Percentiles rank a stretch among this genome's conserved stretches.
Evolutionary conservation across 2,888 invertebrate genomes (phyloP).

Genomic region (Lepidocyrtinus sp.): DNA sequence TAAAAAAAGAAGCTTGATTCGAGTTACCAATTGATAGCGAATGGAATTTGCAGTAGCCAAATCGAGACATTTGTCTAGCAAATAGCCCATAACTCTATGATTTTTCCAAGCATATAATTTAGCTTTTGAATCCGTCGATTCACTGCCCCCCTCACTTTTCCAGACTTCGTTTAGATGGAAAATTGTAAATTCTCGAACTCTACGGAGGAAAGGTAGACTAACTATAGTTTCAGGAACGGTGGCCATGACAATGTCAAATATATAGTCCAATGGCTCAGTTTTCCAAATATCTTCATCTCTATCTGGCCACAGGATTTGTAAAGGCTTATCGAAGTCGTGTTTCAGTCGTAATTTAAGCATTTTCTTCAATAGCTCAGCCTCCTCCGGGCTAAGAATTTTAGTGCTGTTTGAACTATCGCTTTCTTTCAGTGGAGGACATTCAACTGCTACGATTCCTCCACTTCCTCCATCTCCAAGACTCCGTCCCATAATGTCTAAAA

Average conservation of each 20-base stretch:
- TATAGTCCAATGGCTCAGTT: slow-evolving; percentile 29
- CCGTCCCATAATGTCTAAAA: slow-evolving; percentile 24
- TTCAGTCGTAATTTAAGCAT: slow-evolving; percentile 29
- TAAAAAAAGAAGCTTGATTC: too few relatives aligned
- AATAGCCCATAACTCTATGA: slow-evolving; percentile 21
- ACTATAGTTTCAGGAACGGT: slow-evolving; percentile 26
- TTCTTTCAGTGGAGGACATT: slow-evolving; percentile 36
- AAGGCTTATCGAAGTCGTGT: slow-evolving; percentile 32
- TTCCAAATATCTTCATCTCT: slow-evolving; percentile 41
- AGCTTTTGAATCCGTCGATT: not conserved
- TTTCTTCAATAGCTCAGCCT: slow-evolving; percentile 17
- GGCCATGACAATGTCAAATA: slow-evolving; percentile 32
- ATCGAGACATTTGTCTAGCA: slow-evolving; percentile 27
- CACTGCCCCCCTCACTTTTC: not conserved
- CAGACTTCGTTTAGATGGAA: slow-evolving; percentile 42
- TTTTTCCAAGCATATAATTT: slow-evolving; percentile 20
- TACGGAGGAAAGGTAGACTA: not conserved
- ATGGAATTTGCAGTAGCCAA: not conserved
- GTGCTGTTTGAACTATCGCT: slow-evolving; percentile 5
- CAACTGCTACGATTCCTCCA: not conserved
- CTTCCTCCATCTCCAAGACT: not conserved
- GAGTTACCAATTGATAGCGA: not conserved
- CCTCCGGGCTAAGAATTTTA: slow-evolving; percentile 23
- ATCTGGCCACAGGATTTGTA: slow-evolving; percentile 43
- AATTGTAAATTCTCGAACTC: slow-evolving; percentile 38